phyloP scores from a whole-genome alignment of 2,888 invertebrate genomes.

The Lochmaea capreae region DNA sequence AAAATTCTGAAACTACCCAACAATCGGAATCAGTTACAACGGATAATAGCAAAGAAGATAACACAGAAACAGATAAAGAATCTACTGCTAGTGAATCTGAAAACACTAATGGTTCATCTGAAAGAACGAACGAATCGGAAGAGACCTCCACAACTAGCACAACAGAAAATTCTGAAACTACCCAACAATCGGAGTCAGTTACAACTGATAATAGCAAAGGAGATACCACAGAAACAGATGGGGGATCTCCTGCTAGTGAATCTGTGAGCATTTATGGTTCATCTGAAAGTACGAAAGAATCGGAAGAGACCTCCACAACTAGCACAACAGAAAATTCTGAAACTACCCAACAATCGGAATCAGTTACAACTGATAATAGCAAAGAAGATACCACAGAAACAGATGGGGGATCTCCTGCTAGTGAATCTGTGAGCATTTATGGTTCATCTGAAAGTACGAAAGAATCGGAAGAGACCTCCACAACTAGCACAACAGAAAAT shows the following conservation, averaged over 20 bases:
- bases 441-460: not conserved
- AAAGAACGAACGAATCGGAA: too few species aligned
- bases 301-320: not conserved
- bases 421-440: not conserved
- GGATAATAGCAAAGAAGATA: too few species aligned
- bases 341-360: not conserved
- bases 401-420: not conserved
- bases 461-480: not conserved
- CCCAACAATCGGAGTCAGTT: too few species aligned
- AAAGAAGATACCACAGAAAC: conserved; percentile 9
- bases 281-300: not conserved
- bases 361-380: not conserved
- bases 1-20: not conserved
- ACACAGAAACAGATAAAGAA: too few species aligned
- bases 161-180: too few species aligned
- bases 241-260: not conserved
- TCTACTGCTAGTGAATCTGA: too few species aligned
- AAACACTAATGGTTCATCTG: too few species aligned
- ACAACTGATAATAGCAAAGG: too few species aligned
- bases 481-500: not conserved
- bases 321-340: not conserved
- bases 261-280: not conserved
- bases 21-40: not conserved
- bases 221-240: too few species aligned
- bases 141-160: too few species aligned